Base-by-base conservation (phyloP, 2,797 vertebrate genomes). In the Pangasius larnaudii region DNA sequence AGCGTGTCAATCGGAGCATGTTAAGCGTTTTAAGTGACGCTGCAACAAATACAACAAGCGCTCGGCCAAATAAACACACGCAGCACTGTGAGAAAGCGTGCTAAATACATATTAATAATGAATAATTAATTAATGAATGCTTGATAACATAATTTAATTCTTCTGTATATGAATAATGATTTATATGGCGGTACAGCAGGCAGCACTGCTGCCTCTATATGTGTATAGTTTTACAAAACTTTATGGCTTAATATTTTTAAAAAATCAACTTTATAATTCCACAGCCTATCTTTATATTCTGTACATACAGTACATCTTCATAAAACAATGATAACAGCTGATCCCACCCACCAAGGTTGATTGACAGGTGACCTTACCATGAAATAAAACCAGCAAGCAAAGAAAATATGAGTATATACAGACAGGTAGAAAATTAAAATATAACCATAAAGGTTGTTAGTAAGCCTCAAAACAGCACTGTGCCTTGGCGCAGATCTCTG, bases 11-110 rank as follows among this genome's bases (percentile, higher is more conserved):
- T 65, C 27, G 79, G 36, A 7, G 13, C 13, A 30, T 79, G n/a
- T 84, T 67, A 85, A 88, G 30, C 33, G 19, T 27, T 89, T 87
- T 78, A 86, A 90, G 53, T 58, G 75, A 67, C 75, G 56, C 3
- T 33, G 69, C 33, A 84, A 88, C 30, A 88, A 89, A 82, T 39
- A 84, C 36, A 8, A n/a, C 58, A n/a, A 61, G 18, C 30, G 19
- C 30, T 82, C 75, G 71, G 72, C 19, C 56, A 86, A 82, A 86
- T 49, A 89, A 89, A 90, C 82, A 33, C 81, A 49, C 81, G 18
- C 65, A 58, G 33, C 74, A 24, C 30, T 36, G 53, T 2, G 33
- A 39, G 56, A 27, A 24, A 39, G 13, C 33, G 2, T 80, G 33
- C 11, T 80, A 39, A 39, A 59, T 39, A 33, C 27, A 39, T 24